Evolutionary conservation across 2,113 vertebrate genomes (phyloP).

Genomic region (Dicrurus megarhynchus): DNA sequence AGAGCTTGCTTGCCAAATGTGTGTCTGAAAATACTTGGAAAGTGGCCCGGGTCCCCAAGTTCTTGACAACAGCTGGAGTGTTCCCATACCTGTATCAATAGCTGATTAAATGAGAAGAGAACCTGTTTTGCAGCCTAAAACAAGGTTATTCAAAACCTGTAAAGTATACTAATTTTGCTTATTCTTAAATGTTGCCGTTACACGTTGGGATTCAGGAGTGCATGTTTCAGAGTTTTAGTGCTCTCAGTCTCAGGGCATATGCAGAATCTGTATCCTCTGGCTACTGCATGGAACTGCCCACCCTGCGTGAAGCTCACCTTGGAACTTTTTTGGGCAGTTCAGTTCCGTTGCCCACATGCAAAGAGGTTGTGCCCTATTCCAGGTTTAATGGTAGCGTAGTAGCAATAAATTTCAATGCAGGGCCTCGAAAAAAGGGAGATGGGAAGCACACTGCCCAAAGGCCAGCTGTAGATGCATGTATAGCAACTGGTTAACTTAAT

Average conservation of each 20-base stretch:
- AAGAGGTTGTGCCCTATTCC: background rate
- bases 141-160: background rate
- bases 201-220: background rate
- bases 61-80: background rate
- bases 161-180: background rate
- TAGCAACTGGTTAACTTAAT: background rate
- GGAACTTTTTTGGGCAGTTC: background rate
- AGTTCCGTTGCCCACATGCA: background rate
- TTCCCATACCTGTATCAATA: constrained; percentile 1
- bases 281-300: background rate
- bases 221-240: background rate
- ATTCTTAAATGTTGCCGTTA: background rate
- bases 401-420: background rate
- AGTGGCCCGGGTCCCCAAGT: background rate
- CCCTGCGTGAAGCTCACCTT: background rate
- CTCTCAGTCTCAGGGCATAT: background rate
- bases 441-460: background rate
- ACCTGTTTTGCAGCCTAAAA: background rate
- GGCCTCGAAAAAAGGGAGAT: background rate
- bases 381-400: background rate
- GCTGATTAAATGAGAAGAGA: background rate
- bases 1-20: background rate
- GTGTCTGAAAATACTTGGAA: background rate
- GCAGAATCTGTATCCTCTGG: background rate
- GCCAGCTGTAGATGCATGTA: background rate